Evolutionary conservation across 2,797 vertebrate species (phyloP), one percentile per base, ranked within the genome.

Genomic region (Chiloscyllium punctatum): DNA sequence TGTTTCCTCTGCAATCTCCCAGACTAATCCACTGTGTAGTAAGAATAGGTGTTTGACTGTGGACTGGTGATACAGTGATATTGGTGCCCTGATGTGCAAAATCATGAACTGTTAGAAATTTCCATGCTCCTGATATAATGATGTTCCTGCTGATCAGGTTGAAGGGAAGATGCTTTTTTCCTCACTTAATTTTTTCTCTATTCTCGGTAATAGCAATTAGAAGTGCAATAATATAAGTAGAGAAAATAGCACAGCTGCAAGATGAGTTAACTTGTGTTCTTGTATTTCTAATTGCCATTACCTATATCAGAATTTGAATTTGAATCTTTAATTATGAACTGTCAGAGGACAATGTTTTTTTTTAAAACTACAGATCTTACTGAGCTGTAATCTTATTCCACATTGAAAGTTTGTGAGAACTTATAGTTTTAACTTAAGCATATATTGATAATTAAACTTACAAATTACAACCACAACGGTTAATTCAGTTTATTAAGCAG

Each of bases 401-500:
- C 92, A 92, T 37, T 18, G 66, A 92, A 42, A 18, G 37, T 92
- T 68, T 68, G 90, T 42, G 66, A 92, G 25, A 42, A 68, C 6
- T 84, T 84, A 84, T 42, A 84, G 5, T 84, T 3, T 37, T 92
- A 9, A 25, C 68, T 69, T 42, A 9, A 69, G 42, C 42, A 25
- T 92, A 42, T 69, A 92, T 92, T 23, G 18, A 92, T 92, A 42
- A 18, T 4, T 95, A 30, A n/a, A 6, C 74, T 16, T 53, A n/a
- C 3, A 57, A 95, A 95, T 53, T 53, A 48, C 42, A 95, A 74
- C 69, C 53, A 57, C 42, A 53, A 95, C 74, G 4, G 42, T 33
- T 30, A 53, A 18, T 72, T 95, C 37, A 77, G 30, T 13, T 95
- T 95, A 95, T 95, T 95, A 51, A 92, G n/a, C 90, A n/a, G 51